Base-by-base conservation (phyloP, 2,888 invertebrate species). In the Spisula subtruncata region DNA sequence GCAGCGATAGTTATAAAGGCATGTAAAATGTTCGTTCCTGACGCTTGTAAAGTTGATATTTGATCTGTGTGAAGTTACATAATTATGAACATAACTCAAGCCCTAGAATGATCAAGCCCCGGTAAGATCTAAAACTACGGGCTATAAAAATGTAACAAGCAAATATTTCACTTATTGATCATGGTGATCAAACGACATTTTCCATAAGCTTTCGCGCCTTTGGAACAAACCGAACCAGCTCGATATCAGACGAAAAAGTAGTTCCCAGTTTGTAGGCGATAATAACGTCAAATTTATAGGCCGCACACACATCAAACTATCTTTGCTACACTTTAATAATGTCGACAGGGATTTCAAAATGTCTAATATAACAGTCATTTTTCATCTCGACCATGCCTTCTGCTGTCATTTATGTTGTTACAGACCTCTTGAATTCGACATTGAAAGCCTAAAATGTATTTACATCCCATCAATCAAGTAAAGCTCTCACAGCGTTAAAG, bases 311-410 rank as follows among this genome's bases (percentile, higher is more conserved):
- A 91, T 89, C 91, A 90, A 88, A 87, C 81, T 88, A 88, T 88
- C 86, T 91, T 91, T 89, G 91, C 89, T 90, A 91, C 87, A 89
- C 90, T 92, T 92, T 92, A 92, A 92, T 92, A 91, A 88, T 92
- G 92, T 90, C 91, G 91, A 83, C 88, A 90, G 89, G 86, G 90
- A 89, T 90, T 92, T 92, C 90, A 91, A 91, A 89, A 89, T 75
- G 90, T 91, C 92, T 89, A 91, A 92, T 92, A 90, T 90, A 92
- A 92, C 91, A 89, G 91, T 88, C 90, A 92, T 92, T 90, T 92
- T 92, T 92, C 92, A 92, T 92, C 88, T 84, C 71, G 18, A 86
- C 80, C 86, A 89, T 91, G 90, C 88, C 89, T 87, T 88, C 75
- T 75, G 46, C 88, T 91, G 92, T 92, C 92, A 92, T 85, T 89